These are phyloP conservation scores for Larimichthys polyactis DNA, from an alignment of 2,113 vertebrate genomes.

Conservation along the genomic window DNA sequence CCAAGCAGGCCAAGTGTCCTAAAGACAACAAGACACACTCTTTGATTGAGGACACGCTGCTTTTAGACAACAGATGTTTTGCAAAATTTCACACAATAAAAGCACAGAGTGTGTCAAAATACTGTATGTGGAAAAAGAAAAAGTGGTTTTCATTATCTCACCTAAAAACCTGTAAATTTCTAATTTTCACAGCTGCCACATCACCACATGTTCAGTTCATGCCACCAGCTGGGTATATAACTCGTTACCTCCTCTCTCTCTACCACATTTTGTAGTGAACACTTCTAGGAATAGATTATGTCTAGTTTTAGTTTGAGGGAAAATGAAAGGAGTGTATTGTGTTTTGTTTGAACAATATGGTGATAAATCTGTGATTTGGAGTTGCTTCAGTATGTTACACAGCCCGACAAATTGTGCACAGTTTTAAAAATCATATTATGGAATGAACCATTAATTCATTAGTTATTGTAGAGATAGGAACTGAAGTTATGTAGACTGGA, in stretches of 20 bases:
- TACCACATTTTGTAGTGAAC: not conserved
- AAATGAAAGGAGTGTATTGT: not conserved
- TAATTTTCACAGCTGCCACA: not conserved
- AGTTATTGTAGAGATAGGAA: not conserved
- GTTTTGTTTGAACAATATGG: not conserved
- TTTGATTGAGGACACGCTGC: not conserved
- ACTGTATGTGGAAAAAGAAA: not conserved
- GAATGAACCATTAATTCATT: not conserved
- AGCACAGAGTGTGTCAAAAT: not conserved
- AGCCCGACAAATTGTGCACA: not conserved
- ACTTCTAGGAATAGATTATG: not conserved
- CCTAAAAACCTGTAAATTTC: not conserved
- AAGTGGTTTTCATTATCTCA: not conserved
- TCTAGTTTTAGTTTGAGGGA: not conserved
- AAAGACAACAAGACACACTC: conserved; percentile 28
- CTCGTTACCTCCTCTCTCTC: not conserved
- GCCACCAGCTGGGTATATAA: not conserved
- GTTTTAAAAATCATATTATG: no score
- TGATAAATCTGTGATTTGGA: not conserved
- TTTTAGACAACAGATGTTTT: conserved; percentile 13
- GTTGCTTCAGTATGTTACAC: not conserved
- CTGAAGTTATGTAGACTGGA: not conserved
- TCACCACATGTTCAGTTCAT: not conserved
- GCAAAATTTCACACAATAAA: not conserved
- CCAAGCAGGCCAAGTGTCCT: conserved; percentile 34